Evolutionary conservation across 2,113 vertebrate species (phyloP).

Genomic region (Indicator indicator): DNA sequence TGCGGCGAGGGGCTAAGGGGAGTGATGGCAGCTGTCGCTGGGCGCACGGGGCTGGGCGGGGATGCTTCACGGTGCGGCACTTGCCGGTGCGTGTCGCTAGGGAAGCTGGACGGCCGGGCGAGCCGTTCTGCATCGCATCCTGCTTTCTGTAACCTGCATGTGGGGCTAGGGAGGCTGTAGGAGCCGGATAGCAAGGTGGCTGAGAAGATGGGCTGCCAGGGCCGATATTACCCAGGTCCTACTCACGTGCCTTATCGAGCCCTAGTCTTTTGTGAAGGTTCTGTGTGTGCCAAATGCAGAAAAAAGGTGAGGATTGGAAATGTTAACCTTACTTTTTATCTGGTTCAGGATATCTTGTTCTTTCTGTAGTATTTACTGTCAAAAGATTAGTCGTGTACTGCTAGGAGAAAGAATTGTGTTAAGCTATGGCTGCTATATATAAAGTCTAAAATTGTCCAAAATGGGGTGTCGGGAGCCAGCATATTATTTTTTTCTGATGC

Average conservation of each 20-base stretch:
- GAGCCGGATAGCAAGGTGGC: background rate
- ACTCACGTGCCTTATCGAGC: fast-evolving
- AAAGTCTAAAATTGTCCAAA: background rate
- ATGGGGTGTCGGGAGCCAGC: background rate
- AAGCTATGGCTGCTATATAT: fast-evolving
- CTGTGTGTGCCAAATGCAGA: fast-evolving
- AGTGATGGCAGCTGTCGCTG: background rate
- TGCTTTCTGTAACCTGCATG: fast-evolving
- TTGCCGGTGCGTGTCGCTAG: background rate
- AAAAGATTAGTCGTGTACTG: fast-evolving
- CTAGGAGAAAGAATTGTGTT: background rate
- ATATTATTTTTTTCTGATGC: background rate
- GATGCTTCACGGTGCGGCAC: background rate
- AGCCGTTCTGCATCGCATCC: no score
- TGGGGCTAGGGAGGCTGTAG: fast-evolving
- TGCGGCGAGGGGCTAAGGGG: background rate
- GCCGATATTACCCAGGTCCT: fast-evolving
- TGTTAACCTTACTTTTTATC: background rate
- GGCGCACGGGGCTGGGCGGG: background rate
- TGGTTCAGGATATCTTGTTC: background rate
- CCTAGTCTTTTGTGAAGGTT: background rate
- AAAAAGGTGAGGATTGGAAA: background rate
- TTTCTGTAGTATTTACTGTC: fast-evolving
- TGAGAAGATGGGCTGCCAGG: background rate
- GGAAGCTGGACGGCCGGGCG: background rate